These are phyloP conservation scores for Sitta carolinensis DNA, from an alignment of 2,797 vertebrate species.

Conservation along the genomic window DNA sequence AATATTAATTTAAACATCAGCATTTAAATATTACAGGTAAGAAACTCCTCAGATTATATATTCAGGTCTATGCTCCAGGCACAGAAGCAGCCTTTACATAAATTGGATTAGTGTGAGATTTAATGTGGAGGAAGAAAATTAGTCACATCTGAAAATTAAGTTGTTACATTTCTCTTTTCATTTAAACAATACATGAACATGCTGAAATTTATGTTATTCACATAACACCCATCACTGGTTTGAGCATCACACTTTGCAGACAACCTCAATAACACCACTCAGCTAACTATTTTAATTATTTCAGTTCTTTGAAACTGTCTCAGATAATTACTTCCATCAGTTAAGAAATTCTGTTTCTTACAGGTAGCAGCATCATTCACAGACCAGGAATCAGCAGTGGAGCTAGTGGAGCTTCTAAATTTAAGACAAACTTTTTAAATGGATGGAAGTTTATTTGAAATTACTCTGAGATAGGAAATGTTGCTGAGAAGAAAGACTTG, in stretches of 20 bases:
- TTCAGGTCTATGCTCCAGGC: neutral
- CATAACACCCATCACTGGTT: neutral
- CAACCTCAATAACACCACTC: neutral
- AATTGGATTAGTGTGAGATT: neutral
- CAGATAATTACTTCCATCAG: neutral
- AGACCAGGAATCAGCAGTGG: neutral
- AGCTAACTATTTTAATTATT: conserved; percentile 4
- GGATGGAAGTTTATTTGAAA: neutral
- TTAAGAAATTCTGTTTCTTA: neutral
- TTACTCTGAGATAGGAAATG: neutral
- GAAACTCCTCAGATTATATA: neutral
- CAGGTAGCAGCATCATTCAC: neutral
- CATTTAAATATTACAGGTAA: neutral
- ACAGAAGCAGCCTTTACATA: neutral
- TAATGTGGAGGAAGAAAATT: neutral
- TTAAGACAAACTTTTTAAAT: neutral
- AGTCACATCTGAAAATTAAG: neutral
- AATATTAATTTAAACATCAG: neutral
- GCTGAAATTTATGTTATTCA: neutral
- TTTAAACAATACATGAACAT: neutral
- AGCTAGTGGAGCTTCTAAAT: neutral
- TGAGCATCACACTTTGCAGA: neutral
- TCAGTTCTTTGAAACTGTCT: neutral
- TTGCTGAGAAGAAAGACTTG: neutral
- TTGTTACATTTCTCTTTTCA: neutral